Evolutionary conservation across 1,140 invertebrate species (phyloP).

Genomic region (Aphidius ervi): DNA sequence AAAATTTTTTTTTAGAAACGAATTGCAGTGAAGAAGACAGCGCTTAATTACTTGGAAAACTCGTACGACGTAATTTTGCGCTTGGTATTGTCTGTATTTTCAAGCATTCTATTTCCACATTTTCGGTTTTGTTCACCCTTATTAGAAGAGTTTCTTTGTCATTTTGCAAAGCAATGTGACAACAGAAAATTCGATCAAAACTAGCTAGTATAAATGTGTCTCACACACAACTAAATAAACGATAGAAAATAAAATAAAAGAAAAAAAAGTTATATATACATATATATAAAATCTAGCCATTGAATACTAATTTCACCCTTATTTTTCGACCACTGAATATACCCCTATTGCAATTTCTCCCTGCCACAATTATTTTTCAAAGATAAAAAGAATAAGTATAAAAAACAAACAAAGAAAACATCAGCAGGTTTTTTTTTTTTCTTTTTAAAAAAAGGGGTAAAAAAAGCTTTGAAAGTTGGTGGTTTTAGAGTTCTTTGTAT

Average conservation of each 20-base stretch:
- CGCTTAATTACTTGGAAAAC: constrained; percentile 25
- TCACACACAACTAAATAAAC: neutral
- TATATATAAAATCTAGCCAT: constrained; percentile 5
- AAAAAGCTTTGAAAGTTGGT: neutral
- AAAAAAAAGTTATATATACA: neutral
- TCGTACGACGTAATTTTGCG: constrained; percentile 11
- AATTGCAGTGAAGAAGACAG: constrained; percentile 1
- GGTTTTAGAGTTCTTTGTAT: constrained; percentile 7
- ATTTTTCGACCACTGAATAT: neutral
- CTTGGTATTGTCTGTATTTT: constrained; percentile 1
- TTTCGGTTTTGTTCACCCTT: constrained; percentile 7
- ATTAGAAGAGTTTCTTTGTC: constrained; percentile 5
- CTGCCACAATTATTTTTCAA: neutral
- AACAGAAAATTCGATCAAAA: constrained; percentile 16
- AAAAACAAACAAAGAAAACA: neutral
- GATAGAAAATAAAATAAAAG: neutral
- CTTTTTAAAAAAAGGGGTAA: neutral
- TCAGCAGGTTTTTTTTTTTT: too few species aligned
- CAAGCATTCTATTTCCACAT: constrained; percentile 16
- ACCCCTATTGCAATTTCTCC: neutral
- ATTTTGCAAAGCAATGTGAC: constrained; percentile 12
- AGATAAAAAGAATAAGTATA: neutral
- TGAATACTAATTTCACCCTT: constrained; percentile 21
- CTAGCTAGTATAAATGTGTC: too few species aligned
- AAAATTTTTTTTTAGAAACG: neutral